These are phyloP conservation scores for Eulemur albifrons DNA, from an alignment of 2,797 vertebrate species.

Conservation along the genomic window DNA sequence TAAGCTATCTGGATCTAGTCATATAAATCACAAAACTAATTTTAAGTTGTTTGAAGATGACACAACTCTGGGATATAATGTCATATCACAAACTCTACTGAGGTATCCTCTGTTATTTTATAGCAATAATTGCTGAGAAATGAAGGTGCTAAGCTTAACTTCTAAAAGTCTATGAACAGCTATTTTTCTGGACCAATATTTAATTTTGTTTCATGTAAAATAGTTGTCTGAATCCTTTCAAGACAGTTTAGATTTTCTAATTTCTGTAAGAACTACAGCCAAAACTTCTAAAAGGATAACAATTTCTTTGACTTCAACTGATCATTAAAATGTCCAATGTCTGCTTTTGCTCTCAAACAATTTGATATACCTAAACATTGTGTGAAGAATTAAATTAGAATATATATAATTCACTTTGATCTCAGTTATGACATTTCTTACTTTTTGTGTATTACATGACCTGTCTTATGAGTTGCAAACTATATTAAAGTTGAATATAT, in stretches of 20 bases:
- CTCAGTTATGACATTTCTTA: slow-evolving; percentile 44
- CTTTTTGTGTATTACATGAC: background rate
- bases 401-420: slow-evolving; percentile 58
- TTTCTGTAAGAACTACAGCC: slow-evolving; percentile 23
- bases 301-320: background rate
- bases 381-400: slow-evolving; percentile 47
- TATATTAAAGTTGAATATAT: background rate
- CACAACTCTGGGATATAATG: background rate
- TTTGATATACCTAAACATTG: slow-evolving; percentile 9
- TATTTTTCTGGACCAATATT: background rate
- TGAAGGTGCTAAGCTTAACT: background rate
- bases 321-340: background rate
- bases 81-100: background rate
- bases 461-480: background rate
- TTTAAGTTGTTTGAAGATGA: slow-evolving; percentile 5
- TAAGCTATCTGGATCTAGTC: background rate
- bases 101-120: background rate
- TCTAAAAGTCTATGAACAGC: background rate
- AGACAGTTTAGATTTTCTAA: background rate
- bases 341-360: slow-evolving; percentile 43
- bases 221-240: background rate
- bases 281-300: background rate
- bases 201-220: background rate
- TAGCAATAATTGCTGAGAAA: background rate
- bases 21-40: background rate